These are phyloP conservation scores for Drosophila nigrodunni DNA, from an alignment of 1,140 invertebrate species.

Conservation along the genomic window DNA sequence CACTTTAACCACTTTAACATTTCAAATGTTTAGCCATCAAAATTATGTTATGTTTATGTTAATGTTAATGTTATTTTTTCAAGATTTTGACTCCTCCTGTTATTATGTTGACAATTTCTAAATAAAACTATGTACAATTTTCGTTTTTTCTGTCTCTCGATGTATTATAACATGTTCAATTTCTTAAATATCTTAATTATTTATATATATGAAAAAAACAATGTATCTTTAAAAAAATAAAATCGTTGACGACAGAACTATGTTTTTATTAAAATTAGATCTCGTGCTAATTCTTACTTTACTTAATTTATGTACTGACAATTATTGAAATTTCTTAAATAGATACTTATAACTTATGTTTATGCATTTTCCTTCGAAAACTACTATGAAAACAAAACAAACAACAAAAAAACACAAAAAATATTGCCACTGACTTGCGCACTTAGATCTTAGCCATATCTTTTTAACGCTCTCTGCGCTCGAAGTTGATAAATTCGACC, in stretches of 20 bases:
- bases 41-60: constrained; percentile 55
- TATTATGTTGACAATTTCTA: constrained; percentile 40
- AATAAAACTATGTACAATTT: constrained; percentile 49
- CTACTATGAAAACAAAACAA: constrained; percentile 6
- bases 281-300: constrained; percentile 59
- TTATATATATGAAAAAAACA: constrained; percentile 15
- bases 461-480: constrained; percentile 20
- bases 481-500: constrained; percentile 32
- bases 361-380: constrained; percentile 30
- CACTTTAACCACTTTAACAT: constrained; percentile 31
- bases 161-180: constrained; percentile 49
- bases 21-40: constrained; percentile 49
- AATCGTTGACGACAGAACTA: constrained; percentile 42
- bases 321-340: constrained; percentile 13
- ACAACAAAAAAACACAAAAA: not conserved
- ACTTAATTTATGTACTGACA: constrained; percentile 41
- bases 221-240: constrained; percentile 48
- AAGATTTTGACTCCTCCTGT: constrained; percentile 31
- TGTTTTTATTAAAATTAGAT: constrained; percentile 60
- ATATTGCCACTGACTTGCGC: constrained; percentile 49
- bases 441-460: constrained; percentile 32
- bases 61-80: constrained; percentile 43
- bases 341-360: constrained; percentile 18
- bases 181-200: constrained; percentile 26
- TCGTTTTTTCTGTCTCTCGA: constrained; percentile 37